Conservation (phyloP, 2,113 vertebrate genomes). For the Scartelaos histophorus region DNA sequence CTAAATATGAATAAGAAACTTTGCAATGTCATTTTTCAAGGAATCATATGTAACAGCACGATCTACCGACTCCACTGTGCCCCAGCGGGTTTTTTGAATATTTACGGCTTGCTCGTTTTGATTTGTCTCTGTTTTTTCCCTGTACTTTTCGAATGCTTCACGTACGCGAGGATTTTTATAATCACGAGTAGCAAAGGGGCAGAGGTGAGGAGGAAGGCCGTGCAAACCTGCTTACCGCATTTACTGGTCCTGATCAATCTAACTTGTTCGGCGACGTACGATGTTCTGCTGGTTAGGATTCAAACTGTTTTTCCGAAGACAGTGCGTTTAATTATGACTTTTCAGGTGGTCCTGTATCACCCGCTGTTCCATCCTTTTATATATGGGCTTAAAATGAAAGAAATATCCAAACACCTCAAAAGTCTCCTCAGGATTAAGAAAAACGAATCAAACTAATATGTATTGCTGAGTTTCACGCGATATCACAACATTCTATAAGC, state of each 20-base stretch:
- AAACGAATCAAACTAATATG: no score
- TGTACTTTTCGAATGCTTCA: background rate
- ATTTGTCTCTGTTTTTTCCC: background rate
- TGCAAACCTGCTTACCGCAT: background rate
- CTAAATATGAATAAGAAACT: background rate
- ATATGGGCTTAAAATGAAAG: constrained; percentile 11
- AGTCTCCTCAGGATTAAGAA: background rate
- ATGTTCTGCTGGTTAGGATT: background rate
- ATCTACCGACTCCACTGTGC: constrained; percentile 18
- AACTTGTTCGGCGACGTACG: background rate
- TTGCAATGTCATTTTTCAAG: constrained; percentile 4
- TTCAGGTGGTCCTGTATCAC: constrained; percentile 16
- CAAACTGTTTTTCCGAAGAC: constrained; percentile 13
- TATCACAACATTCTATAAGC: no score
- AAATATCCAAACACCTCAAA: constrained; percentile 1
- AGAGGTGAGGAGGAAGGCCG: background rate
- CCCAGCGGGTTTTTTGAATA: background rate
- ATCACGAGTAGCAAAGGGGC: background rate
- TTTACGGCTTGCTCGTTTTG: constrained; percentile 2
- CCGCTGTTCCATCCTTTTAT: constrained; percentile 15
- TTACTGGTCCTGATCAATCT: background rate
- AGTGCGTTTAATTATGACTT: constrained; percentile 12
- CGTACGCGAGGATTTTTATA: constrained; percentile 2
- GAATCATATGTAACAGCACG: constrained; percentile 35
- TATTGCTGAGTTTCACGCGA: no score